Conservation (phyloP, 2,888 invertebrate genomes). For the Panopea generosa region DNA sequence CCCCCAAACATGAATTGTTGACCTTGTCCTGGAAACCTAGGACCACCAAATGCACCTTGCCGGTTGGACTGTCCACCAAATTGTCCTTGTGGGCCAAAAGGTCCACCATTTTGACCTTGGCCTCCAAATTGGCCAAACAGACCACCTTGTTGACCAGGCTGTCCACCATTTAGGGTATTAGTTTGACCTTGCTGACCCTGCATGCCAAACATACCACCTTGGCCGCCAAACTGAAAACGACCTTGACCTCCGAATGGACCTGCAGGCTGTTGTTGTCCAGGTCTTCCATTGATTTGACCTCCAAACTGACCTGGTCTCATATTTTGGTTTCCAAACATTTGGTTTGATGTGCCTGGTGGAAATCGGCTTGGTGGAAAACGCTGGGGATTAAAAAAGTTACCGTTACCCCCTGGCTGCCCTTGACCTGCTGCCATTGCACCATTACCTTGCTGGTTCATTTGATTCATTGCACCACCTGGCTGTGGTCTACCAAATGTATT, state of each 20-base stretch:
- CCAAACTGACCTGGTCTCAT: constrained; percentile 17
- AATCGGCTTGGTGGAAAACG: too few relatives aligned
- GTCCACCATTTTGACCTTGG: background rate
- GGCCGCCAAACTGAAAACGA: background rate
- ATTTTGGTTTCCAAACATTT: constrained; percentile 22
- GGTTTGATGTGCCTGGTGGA: too few relatives aligned
- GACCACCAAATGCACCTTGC: constrained; percentile 14
- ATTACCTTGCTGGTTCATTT: too few relatives aligned
- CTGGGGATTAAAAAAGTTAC: background rate
- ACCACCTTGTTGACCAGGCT: constrained; percentile 1
- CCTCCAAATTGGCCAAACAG: background rate
- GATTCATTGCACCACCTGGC: too few relatives aligned
- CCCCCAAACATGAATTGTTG: background rate
- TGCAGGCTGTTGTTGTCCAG: background rate
- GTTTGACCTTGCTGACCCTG: too few relatives aligned
- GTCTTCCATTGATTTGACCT: constrained; percentile 17
- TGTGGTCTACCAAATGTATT: constrained; percentile 7
- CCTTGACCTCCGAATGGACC: constrained; percentile 9
- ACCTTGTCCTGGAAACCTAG: constrained; percentile 17
- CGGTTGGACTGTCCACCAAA: constrained; percentile 23
- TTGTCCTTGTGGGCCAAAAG: constrained; percentile 17
- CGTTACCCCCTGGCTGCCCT: constrained; percentile 2
- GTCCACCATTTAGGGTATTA: background rate
- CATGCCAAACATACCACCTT: too few relatives aligned
- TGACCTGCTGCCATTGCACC: background rate